These are phyloP conservation scores for Lordiphosa clarofinis DNA, from an alignment of 1,140 invertebrate genomes.

Conservation along the genomic window DNA sequence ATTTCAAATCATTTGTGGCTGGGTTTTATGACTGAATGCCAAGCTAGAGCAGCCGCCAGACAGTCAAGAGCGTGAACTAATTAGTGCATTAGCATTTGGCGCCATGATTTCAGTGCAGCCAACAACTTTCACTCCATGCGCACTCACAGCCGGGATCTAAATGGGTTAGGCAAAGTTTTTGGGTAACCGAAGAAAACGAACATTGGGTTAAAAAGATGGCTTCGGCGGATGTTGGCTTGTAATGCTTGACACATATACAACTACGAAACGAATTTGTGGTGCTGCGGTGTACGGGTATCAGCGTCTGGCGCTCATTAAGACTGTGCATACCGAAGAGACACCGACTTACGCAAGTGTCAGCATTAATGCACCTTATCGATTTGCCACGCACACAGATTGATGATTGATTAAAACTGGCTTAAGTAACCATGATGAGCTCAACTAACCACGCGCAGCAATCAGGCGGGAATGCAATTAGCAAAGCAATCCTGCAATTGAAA, in stretches of 20 bases:
- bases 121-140: conserved; percentile 38
- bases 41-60: conserved; percentile 32
- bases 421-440: conserved; percentile 53
- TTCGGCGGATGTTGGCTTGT: conserved; percentile 12
- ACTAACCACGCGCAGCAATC: conserved; percentile 35
- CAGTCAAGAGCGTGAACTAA: conserved; percentile 54
- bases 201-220: background rate
- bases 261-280: conserved; percentile 10
- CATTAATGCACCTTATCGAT: conserved; percentile 47
- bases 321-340: conserved; percentile 20
- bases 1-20: conserved; percentile 55
- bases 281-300: conserved; percentile 33
- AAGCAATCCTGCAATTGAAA: conserved; percentile 46
- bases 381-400: conserved; percentile 42
- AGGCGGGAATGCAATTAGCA: conserved; percentile 54
- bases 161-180: conserved; percentile 47
- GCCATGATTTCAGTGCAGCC: conserved; percentile 27
- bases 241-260: conserved; percentile 42
- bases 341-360: conserved; percentile 34
- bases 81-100: conserved; percentile 66
- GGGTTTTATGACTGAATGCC: conserved; percentile 21
- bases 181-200: conserved; percentile 4
- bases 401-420: conserved; percentile 64
- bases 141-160: conserved; percentile 9
- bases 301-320: conserved; percentile 53